phyloP scores from a whole-genome alignment of 2,797 vertebrate species.

The Caiman crocodilus region DNA sequence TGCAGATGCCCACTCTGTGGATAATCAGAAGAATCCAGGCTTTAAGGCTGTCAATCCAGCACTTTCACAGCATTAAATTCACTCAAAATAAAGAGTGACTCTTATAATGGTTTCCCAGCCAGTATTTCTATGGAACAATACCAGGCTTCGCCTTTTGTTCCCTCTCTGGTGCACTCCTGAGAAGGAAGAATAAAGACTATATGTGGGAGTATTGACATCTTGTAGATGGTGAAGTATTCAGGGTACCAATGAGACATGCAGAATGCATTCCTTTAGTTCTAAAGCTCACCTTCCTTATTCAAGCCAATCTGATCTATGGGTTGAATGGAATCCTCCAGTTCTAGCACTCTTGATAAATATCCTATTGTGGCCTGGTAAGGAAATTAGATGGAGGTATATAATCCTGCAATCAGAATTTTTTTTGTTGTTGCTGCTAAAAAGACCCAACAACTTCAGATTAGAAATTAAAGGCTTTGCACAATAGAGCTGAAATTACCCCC shows the following conservation, averaged over 20 bases:
- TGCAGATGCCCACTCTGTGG: background rate
- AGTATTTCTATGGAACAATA: slow-evolving; percentile 31
- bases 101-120: background rate
- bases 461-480: slow-evolving; percentile 43
- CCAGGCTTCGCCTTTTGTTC: slow-evolving; percentile 63
- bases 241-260: background rate
- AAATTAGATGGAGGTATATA: background rate
- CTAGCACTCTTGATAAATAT: background rate
- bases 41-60: accelerated
- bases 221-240: background rate
- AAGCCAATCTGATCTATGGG: slow-evolving; percentile 21
- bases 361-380: slow-evolving; percentile 30
- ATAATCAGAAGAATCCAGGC: background rate
- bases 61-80: background rate
- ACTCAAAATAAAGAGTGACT: background rate
- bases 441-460: slow-evolving; percentile 27
- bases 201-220: slow-evolving; percentile 25
- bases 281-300: slow-evolving; percentile 64
- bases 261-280: background rate
- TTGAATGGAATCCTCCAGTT: slow-evolving; percentile 46
- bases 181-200: slow-evolving; percentile 61
- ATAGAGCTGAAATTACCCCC: slow-evolving; percentile 30
- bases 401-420: slow-evolving; percentile 35
- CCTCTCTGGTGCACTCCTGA: background rate
- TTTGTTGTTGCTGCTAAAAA: slow-evolving; percentile 30